Percentiles rank a stretch among this genome's conserved stretches.
These are phyloP conservation scores for Yasuhikotakia modesta DNA, from an alignment of 2,797 vertebrate genomes.

Conservation along the genomic window DNA sequence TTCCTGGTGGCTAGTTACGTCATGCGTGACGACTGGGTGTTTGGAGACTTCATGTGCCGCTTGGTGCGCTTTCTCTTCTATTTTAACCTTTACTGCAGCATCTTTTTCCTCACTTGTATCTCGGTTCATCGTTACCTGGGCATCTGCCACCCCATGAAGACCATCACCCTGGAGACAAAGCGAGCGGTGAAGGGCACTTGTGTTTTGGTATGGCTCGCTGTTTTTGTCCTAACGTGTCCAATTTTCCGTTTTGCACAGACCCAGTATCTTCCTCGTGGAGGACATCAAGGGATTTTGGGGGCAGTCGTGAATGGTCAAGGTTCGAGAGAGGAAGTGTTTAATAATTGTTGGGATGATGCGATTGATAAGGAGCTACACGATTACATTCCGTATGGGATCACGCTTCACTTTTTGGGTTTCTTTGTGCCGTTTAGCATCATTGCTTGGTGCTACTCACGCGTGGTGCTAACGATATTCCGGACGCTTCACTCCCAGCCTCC, in stretches of 20 bases:
- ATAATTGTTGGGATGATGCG: constrained; percentile 83
- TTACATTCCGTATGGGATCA: constrained; percentile 82
- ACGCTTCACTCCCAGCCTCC: constrained; percentile 72
- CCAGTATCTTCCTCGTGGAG: constrained; percentile 60
- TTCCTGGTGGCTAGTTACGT: constrained; percentile 84
- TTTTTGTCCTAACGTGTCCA: constrained; percentile 79
- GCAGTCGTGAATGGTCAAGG: constrained; percentile 50
- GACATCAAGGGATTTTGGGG: constrained; percentile 25
- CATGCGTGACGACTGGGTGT: constrained; percentile 82
- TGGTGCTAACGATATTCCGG: constrained; percentile 79
- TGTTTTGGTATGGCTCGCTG: constrained; percentile 79
- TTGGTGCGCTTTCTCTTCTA: constrained; percentile 86
- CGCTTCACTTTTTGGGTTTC: constrained; percentile 80
- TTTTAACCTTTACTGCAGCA: constrained; percentile 85
- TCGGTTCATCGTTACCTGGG: constrained; percentile 81
- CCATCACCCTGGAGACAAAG: constrained; percentile 80
- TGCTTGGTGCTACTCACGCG: constrained; percentile 84
- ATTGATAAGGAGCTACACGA: constrained; percentile 79
- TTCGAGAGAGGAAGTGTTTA: constrained; percentile 67
- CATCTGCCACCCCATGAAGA: constrained; percentile 84
- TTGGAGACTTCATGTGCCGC: constrained; percentile 85
- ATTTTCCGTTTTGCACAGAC: constrained; percentile 84
- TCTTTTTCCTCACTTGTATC: constrained; percentile 86
- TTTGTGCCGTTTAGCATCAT: constrained; percentile 82
- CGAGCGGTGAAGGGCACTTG: constrained; percentile 77